Evolutionary conservation across 1,140 invertebrate genomes (phyloP), one percentile per base, ranked within the genome.

Genomic region (Scaptodrosophila lebanonensis): DNA sequence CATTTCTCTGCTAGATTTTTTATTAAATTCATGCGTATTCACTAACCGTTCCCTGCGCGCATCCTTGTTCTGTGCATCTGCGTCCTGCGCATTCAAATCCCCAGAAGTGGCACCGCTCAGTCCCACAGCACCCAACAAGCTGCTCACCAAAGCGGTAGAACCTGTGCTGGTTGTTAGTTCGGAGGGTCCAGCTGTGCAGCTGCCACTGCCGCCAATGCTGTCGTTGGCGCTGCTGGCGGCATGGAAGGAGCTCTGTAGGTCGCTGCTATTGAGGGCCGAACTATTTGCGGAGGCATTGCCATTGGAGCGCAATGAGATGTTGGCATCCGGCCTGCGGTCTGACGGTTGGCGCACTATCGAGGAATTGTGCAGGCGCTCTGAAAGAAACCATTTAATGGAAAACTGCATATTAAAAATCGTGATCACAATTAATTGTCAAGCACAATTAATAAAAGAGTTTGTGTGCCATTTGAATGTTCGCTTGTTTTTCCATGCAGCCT

Each of bases 331-430:
- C 25, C 85, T 57, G 9, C 85, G 73, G 51, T 87, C 85, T 36
- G 85, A 86, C 1, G 83, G 85, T 32, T 87, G 85, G 11, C 85
- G 72, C 30, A 83, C 73, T 42, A 87, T 83, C 6, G 85, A 82
- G 2, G 68, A 49, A 38, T 83, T 53, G 35, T 83, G 67, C 7
- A 71, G 66, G 2, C 85, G 85, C 52, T 87, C 85, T 87, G 11
- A 13, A 62, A 57, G 27, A 9, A 9, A 27, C 3, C 4, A 32
- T 12, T n/a, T 9, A 27, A 35, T 25, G 16, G 3, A 35, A 32
- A 12, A 18, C 2, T 32, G 25, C 18, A 3, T 17, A 38, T 9
- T 4, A 18, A n/a, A 32, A 8, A 18, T 18, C 13, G n/a, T 13
- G n/a, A n/a, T n/a, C n/a, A n/a, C n/a, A n/a, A n/a, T n/a, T n/a